Conservation (phyloP, 2,797 vertebrate species). For the Sebastes melanostomus region DNA sequence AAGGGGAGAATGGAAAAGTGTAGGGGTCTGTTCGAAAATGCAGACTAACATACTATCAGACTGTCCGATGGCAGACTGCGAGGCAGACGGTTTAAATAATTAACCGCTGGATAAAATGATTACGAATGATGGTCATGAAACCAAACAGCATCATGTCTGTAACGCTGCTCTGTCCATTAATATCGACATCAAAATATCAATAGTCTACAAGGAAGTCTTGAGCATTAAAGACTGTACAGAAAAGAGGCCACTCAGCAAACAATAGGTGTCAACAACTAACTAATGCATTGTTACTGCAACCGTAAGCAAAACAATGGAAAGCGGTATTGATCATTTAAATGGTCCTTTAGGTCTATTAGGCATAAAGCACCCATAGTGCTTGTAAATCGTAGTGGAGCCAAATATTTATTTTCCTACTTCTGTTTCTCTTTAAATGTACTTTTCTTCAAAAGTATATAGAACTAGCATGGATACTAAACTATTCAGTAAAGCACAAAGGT, state of each 20-base stretch:
- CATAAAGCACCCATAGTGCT: not conserved
- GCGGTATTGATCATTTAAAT: conserved; percentile 33
- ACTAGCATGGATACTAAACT: not conserved
- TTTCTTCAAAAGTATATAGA: not conserved
- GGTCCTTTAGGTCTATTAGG: not conserved
- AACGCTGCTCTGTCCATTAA: not conserved
- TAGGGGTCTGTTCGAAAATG: not conserved
- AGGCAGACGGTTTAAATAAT: not conserved
- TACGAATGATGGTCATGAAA: not conserved
- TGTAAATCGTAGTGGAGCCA: not conserved
- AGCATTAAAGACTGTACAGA: not conserved
- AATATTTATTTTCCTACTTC: not conserved
- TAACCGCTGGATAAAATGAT: not conserved
- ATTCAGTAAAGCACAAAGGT: not conserved
- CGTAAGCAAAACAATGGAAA: conserved; percentile 24
- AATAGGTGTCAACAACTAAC: conserved; percentile 3
- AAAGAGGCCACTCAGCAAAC: conserved; percentile 17
- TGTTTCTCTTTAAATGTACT: not conserved
- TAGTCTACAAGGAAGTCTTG: not conserved
- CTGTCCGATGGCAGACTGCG: not conserved
- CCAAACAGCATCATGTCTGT: not conserved
- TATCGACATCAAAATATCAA: not conserved
- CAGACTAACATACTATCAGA: not conserved
- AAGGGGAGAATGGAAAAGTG: not conserved
- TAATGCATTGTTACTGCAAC: conserved; percentile 26